Base-by-base conservation (phyloP, 2,888 invertebrate species). In the Aspidiotus rigidus region DNA sequence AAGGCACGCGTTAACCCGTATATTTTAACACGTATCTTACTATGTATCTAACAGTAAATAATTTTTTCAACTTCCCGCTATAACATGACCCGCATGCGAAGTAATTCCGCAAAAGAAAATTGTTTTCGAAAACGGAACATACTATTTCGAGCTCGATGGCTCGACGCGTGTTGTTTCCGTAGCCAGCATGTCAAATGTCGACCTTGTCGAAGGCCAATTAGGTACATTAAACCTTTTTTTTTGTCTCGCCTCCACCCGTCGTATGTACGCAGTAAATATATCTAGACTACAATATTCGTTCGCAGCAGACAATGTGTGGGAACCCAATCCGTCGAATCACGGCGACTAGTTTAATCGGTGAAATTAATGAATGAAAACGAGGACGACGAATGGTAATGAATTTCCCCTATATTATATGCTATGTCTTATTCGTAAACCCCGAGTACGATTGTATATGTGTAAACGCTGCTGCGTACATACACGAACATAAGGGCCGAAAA, bases 121-220 rank as follows among this genome's bases (percentile, higher is more conserved):
- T 28, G 28, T 28, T 28, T 28, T 28, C 28, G 28, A 28, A 28
- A 28, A 28, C 28, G 28, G 28, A 28, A 28, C 49, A 49, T 49
- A 11, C 11, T 13, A 49, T 49, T n/a, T 49, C 11, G 49, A n/a
- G 49, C 49, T n/a, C 49, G 49, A 11, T 11, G 10, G 49, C 10
- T 49, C 49, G 49, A n/a, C 49, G 49, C 49, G 49, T 13, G 49
- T 49, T n/a, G n/a, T 49, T 49, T 49, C 49, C 49, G 49, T n/a
- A 49, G 49, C 49, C 49, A 13, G 49, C 49, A 49, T n/a, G 49
- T 59, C 59, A 11, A 59, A 59, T 59, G 59, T 59, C 59, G 59
- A 59, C 59, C 59, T 59, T 59, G 59, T 59, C 17, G 59, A 59
- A 59, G 59, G 59, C 59, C 59, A 59, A 59, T 59, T 59, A 10